Percentiles rank a stretch among this genome's conserved stretches.
These are phyloP conservation scores for Pheucticus melanocephalus DNA, from an alignment of 2,113 vertebrate species.

Conservation along the genomic window DNA sequence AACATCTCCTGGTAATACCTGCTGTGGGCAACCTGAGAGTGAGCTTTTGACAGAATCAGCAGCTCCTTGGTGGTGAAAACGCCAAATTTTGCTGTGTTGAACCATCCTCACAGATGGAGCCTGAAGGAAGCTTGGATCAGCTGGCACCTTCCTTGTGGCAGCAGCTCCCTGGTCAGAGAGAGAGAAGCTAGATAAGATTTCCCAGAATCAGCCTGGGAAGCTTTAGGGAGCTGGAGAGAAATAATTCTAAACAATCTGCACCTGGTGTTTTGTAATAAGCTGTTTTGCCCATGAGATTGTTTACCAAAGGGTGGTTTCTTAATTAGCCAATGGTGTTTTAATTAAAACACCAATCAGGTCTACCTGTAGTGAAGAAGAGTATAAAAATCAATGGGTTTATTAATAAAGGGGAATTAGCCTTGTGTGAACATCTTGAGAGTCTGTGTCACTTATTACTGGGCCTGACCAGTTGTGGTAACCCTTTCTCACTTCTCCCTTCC, in stretches of 20 bases:
- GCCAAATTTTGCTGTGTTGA: not conserved
- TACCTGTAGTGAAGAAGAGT: not conserved
- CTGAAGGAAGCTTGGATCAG: not conserved
- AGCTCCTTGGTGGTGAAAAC: not conserved
- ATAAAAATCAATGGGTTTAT: not conserved
- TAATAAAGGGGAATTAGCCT: not conserved
- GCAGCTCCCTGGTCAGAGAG: not conserved
- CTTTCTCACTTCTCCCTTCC: not conserved
- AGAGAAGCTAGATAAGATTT: not conserved
- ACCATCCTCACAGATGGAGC: not conserved
- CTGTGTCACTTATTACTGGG: rapidly evolving
- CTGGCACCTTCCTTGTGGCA: not conserved
- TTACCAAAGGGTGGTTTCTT: not conserved
- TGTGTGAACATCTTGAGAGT: not conserved
- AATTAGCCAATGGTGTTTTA: not conserved
- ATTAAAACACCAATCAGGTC: not conserved
- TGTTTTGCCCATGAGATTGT: not conserved
- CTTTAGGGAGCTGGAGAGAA: not conserved
- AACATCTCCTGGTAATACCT: too few relatives aligned
- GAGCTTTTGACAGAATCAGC: not conserved
- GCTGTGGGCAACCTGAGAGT: too few relatives aligned
- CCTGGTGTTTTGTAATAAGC: not conserved
- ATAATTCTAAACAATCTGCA: not conserved
- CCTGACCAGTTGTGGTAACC: not conserved
- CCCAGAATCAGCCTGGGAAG: not conserved